phyloP scores from a whole-genome alignment of 2,113 vertebrate species.

The Mastomys coucha region DNA sequence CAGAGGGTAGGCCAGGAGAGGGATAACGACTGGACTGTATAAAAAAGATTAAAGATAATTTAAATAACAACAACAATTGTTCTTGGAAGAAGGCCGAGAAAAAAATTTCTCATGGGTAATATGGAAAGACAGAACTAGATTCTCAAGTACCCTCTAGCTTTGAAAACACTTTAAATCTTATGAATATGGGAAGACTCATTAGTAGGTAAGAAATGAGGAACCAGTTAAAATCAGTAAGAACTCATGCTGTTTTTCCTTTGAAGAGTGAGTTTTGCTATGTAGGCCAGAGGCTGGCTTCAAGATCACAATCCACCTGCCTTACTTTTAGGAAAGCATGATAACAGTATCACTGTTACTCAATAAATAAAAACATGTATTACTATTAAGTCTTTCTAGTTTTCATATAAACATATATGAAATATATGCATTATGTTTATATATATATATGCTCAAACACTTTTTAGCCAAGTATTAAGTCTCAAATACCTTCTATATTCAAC shows the following conservation, averaged over 20 bases:
- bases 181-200: background rate
- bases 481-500: conserved; percentile 43
- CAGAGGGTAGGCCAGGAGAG: no score
- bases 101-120: background rate
- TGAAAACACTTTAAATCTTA: conserved; percentile 33
- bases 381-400: conserved; percentile 12
- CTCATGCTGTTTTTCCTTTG: background rate
- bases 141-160: background rate
- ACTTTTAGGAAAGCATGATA: background rate
- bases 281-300: background rate
- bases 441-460: background rate
- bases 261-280: background rate
- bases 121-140: background rate
- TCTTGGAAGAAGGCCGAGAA: background rate
- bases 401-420: background rate
- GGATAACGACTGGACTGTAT: no score
- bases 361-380: background rate
- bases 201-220: conserved; percentile 2
- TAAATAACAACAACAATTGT: no score
- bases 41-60: no score
- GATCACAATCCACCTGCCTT: background rate
- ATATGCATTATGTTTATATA: background rate
- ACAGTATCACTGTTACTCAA: background rate
- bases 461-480: conserved; percentile 48
- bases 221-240: background rate